Base-by-base conservation (phyloP, 1,140 invertebrate species). In the Steinernema khuongi region DNA sequence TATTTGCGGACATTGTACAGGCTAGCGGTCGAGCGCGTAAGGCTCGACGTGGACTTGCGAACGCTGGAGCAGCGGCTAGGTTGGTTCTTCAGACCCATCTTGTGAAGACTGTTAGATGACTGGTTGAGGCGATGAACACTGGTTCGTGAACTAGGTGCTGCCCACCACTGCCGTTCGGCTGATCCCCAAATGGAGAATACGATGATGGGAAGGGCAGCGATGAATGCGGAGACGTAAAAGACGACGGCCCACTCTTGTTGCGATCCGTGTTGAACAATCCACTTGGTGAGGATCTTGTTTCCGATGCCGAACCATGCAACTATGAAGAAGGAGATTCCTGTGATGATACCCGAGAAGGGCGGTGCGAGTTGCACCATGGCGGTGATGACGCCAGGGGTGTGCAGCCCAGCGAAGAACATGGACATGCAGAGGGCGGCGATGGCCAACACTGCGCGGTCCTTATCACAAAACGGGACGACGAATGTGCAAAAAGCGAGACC, bases 221-320 rank as follows among this genome's bases (percentile, higher is more conserved):
- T 77, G 11, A 79, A 43, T 26, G 78, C 77, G 1, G 82, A 85
- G 30, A 84, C 77, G 31, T 84, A 83, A 68, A 84, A 85, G 14
- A 84, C 83, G 19, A 83, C 67, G 22, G 73, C 76, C 82, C 82
- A 84, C 73, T 84, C 83, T n/a, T 78, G 33, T 17, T 79, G 73
- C 1, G 77, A 74, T 17, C 82, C 82, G 36, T 81, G 66, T 72
- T 84, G 80, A 22, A 84, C 82, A 30, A 84, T 84, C 73, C 81
- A 79, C 70, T 84, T 84, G 17, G 82, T 84, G 7, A 85, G 71
- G 60, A 84, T 80, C 71, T 84, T 84, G 71, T 84, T 84, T 14
- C 71, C 75, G 36, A 84, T 84, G 1, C 71, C 70, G 69, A 84
- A 84, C 83, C 83, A 85, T n/a, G 82, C 83, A n/a, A 84, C 82